phyloP scores from a whole-genome alignment of 2,113 vertebrate genomes.

The Mugil cephalus region DNA sequence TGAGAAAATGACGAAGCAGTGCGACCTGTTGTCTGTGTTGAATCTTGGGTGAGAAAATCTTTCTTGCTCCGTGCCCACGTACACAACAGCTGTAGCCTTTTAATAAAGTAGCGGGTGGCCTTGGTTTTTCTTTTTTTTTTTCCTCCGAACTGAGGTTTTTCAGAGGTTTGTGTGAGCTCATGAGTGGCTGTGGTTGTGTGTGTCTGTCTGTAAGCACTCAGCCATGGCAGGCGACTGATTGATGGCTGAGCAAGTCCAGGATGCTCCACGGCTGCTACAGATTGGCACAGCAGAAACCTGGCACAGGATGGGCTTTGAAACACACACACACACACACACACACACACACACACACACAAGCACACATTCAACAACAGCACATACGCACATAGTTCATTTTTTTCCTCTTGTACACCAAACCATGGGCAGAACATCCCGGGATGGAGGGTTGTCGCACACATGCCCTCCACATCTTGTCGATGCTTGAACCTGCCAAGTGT shows the following conservation, averaged over 20 bases:
- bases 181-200: conserved; percentile 18
- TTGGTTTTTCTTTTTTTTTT: conserved; percentile 63
- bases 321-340: conserved; percentile 26
- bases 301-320: conserved; percentile 38
- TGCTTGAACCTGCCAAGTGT: conserved; percentile 60
- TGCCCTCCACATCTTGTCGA: conserved; percentile 65
- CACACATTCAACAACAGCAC: not conserved
- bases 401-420: conserved; percentile 31
- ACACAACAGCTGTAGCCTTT: conserved; percentile 72
- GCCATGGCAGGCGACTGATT: conserved; percentile 71
- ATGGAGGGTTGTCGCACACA: conserved; percentile 60
- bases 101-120: conserved; percentile 67
- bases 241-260: conserved; percentile 72
- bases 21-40: conserved; percentile 58
- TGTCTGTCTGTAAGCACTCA: conserved; percentile 50
- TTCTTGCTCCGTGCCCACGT: conserved; percentile 16
- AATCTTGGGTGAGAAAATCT: conserved; percentile 33
- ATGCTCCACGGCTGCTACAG: conserved; percentile 74
- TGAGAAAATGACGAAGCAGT: conserved; percentile 48
- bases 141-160: conserved; percentile 42
- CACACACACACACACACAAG: no score
- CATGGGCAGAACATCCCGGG: conserved; percentile 50
- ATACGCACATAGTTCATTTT: conserved; percentile 33
- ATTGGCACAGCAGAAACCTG: conserved; percentile 76
- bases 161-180: conserved; percentile 34